Conservation (phyloP, 35 echinoderm and acorn worm genomes). For the Lytechinus pictus region DNA sequence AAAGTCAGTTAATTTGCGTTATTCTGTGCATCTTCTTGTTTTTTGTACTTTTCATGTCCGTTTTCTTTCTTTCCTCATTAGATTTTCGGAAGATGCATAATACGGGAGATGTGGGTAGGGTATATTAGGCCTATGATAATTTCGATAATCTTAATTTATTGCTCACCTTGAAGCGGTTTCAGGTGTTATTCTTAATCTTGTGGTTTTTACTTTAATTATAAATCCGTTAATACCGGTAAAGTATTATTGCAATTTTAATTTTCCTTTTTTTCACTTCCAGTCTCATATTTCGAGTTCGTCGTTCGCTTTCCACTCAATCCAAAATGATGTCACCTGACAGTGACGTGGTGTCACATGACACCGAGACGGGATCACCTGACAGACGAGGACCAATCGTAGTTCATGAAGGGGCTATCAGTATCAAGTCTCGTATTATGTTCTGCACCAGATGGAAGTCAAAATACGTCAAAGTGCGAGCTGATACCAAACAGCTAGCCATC, state of each 20-base stretch:
- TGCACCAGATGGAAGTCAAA: neutral
- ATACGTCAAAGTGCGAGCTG: slow-evolving; percentile 28
- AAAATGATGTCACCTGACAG: neutral
- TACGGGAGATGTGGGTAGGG: too few species aligned
- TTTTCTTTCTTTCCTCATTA: too few species aligned
- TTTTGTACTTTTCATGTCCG: too few species aligned
- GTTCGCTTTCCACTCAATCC: neutral
- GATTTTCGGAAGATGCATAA: too few species aligned
- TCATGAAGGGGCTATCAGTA: neutral
- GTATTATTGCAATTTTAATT: neutral
- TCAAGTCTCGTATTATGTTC: neutral
- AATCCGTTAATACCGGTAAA: too few species aligned
- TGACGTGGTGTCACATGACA: neutral
- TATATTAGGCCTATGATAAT: too few species aligned
- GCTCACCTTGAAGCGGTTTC: too few species aligned
- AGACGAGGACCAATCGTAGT: neutral
- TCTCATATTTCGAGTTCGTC: neutral
- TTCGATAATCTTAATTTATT: too few species aligned
- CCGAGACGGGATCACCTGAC: neutral
- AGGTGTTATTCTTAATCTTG: too few species aligned
- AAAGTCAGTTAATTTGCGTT: neutral
- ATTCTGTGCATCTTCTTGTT: too few species aligned
- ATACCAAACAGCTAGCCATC: slow-evolving; percentile 36
- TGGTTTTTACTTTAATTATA: too few species aligned
- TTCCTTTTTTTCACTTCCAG: neutral